Base-by-base conservation (phyloP, 2,797 vertebrate genomes). In the Schizopygopsis pylzovi region DNA sequence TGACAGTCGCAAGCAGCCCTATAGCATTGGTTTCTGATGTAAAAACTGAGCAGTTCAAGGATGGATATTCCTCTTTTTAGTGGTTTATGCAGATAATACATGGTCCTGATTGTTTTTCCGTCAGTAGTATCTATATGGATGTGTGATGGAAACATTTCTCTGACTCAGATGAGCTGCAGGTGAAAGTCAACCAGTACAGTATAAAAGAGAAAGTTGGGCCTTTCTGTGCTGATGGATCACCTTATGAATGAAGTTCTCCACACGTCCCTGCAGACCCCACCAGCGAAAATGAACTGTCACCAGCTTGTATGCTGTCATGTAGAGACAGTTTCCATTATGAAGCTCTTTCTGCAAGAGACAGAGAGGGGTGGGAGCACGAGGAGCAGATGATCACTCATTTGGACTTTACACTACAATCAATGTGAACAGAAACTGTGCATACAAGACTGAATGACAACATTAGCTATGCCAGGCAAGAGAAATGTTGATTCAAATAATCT, bases 231-330 rank as follows among this genome's bases (percentile, higher is more conserved):
- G 67, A 54, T n/a, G 80, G 49, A 20, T 59, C 52, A 93, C 93
- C 92, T 94, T 93, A 86, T 94, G 93, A 86, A 94, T 93, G 84
- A 94, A 94, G 83, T 89, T 93, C 90, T 95, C 93, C 89, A 93
- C 90, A 49, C 92, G 89, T 9, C 93, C 93, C 85, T 94, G 94
- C 16, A 94, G 90, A 39, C 94, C 94, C 93, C 94, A 94, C 94
- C 94, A 95, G 80, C 92, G 93, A 86, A 94, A 93, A 85, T 94
- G 92, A 78, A 94, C 92, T 0, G 93, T 94, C 67, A 94, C 93
- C 86, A 94, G 83, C 84, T 95, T 95, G 80, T 94, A 94, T 16
- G 94, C 94, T 41, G 93, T 94, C 93, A 94, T 94, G 86, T 93
- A 94, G 70, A 93, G 94, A 54, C 92, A 92, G 67, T 93, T 93